Base-by-base conservation (phyloP, 2,797 vertebrate genomes). In the Myripristis murdjan region DNA sequence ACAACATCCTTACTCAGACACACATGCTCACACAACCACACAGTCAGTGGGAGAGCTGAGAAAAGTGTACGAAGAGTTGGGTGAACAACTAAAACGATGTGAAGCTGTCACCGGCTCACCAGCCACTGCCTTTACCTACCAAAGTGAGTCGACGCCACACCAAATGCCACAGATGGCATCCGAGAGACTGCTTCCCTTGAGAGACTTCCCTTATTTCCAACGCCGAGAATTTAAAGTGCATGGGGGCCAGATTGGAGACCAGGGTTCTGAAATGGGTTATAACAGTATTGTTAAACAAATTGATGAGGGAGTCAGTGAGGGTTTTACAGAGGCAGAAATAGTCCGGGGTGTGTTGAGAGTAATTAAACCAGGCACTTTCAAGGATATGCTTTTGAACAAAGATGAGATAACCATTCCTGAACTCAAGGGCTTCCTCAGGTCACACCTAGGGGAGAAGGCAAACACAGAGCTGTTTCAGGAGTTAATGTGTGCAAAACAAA, bases 381-480 rank as follows among this genome's bases (percentile, higher is more conserved):
- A 63, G 6, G 62, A 74, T 1, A 84, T 80, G 62, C 65, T 76
- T 0, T 5, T 26, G 1, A 59, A 64, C 6, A 84, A 81, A 24
- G 70, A 84, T 43, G 62, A 64, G 5, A n/a, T 80, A 1, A 35
- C 52, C 0, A 1, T 80, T 0, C 0, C 31, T 14, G 49, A 78
- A 23, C 66, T 77, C 0, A 63, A 84, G 15, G 70, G 59, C 3
- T 84, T 81, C 22, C 74, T 84, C 9, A 26, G 54, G n/a, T 77
- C 78, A 0, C 78, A 84, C 16, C 44, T 77, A 6, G 57, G 83
- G 1, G 75, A 77, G 0, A 79, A 70, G 6, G 70, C 60, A 15
- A 75, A 6, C 0, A 76, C 75, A 0, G 72, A 79, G 7, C 39
- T 81, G 33, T 78, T 81, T 4, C 78, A 84, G 18, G 73, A 82